Evolutionary conservation across 2,797 vertebrate genomes (phyloP).

Genomic region (Poeciliopsis paucimaculata): DNA sequence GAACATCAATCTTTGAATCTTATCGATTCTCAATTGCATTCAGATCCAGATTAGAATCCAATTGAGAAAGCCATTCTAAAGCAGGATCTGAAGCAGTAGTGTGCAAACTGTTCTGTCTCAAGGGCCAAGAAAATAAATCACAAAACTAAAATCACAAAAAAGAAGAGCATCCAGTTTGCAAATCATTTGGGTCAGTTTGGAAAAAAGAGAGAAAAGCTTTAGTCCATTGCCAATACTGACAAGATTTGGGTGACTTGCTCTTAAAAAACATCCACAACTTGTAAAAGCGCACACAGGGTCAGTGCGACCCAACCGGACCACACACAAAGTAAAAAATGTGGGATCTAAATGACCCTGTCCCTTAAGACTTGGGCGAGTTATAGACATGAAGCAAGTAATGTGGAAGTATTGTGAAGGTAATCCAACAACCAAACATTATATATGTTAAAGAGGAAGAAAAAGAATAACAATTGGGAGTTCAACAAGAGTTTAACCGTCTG

Average conservation of each 20-base stretch:
- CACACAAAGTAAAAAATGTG: neutral
- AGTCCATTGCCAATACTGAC: neutral
- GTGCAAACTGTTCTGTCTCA: neutral
- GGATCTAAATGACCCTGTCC: too few species aligned
- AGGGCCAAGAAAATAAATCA: neutral
- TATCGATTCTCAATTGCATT: neutral
- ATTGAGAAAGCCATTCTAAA: too few species aligned
- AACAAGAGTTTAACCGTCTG: constrained; percentile 11
- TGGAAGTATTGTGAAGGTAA: neutral
- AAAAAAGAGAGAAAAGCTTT: neutral
- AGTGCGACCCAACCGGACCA: too few species aligned
- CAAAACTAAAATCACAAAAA: neutral
- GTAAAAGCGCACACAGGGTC: too few species aligned
- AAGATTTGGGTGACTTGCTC: neutral
- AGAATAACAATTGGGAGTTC: constrained; percentile 5
- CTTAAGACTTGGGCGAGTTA: too few species aligned
- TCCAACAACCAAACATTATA: constrained; percentile 8
- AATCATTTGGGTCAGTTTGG: neutral
- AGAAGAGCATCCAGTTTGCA: neutral
- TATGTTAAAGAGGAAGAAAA: constrained; percentile 2
- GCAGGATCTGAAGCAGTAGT: neutral
- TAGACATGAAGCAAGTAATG: constrained; percentile 3
- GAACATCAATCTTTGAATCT: neutral
- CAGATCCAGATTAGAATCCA: neutral
- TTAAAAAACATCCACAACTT: too few species aligned